Evolutionary conservation across 1,140 invertebrate species (phyloP).

Genomic region (Psilanteris sp.): DNA sequence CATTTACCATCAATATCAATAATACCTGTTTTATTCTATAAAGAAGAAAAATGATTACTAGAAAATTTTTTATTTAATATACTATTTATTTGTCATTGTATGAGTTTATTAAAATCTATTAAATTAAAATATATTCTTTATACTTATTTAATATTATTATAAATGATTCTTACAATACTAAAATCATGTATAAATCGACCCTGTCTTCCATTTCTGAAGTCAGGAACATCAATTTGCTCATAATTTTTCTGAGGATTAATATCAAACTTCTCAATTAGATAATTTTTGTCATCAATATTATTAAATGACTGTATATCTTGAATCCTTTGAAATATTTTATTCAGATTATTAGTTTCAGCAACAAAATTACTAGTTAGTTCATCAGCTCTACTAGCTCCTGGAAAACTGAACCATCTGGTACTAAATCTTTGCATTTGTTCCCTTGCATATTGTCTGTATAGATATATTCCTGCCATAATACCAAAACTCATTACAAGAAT

Average conservation of each 20-base stretch:
- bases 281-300: conserved; percentile 69
- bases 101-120: too few relatives aligned
- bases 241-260: conserved; percentile 85
- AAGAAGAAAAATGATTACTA: conserved; percentile 65
- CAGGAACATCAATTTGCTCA: conserved; percentile 89
- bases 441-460: conserved; percentile 87
- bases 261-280: conserved; percentile 89
- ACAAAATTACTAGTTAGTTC: conserved; percentile 69
- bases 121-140: too few relatives aligned
- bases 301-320: conserved; percentile 66
- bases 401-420: conserved; percentile 85
- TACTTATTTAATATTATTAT: conserved; percentile 5
- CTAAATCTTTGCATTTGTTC: conserved; percentile 82
- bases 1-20: conserved; percentile 87
- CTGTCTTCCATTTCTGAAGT: conserved; percentile 87
- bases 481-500: conserved; percentile 87
- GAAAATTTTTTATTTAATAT: too few relatives aligned
- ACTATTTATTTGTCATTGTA: too few relatives aligned
- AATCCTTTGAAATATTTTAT: conserved; percentile 66
- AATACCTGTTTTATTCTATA: conserved; percentile 89
- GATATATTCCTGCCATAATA: conserved; percentile 86
- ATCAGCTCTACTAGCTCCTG: conserved; percentile 74
- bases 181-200: conserved; percentile 95
- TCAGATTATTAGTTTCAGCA: conserved; percentile 67
- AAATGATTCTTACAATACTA: conserved; percentile 81